Base-by-base conservation (phyloP, 2,113 vertebrate species). In the Atrichornis clamosus region DNA sequence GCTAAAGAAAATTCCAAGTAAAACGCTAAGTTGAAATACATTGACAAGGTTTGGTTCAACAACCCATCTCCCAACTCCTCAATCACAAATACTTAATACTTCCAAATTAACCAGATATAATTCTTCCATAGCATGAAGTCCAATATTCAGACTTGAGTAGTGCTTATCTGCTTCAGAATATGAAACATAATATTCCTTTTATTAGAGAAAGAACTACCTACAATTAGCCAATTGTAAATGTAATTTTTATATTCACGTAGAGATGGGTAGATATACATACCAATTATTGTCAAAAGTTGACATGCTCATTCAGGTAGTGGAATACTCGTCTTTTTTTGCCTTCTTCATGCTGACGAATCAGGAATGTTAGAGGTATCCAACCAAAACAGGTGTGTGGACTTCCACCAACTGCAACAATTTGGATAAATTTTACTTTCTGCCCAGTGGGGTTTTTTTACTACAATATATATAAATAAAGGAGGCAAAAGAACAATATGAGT, bases 51-150 rank as follows among this genome's bases (percentile, higher is more conserved):
- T 55, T 73, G 5, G 13, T 60, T 77, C 49, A 83, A 32, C 3
- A 20, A 33, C 8, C 8, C 11, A 55, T 64, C 14, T 16, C 14
- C 12, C 6, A 28, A 6, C 2, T 19, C 6, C 5, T 4, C 2
- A 6, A 6, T 2, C 7, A 6, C 19, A 56, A 84, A 44, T 44
- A n/a, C 1, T 24, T 63, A 44, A 22, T 53, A 30, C 6, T 94
- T 74, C 46, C 15, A 50, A 63, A 67, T 46, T 49, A 78, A 44
- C 15, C 13, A 60, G 22, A 18, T 35, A 30, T 18, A 75, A 41
- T 62, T 67, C 5, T 84, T 81, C 11, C 1, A 0, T 33, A 73
- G 2, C 3, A 26, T 42, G 4, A 82, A 70, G 17, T 42, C 14
- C 4, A 94, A 37, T 75, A 58, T 56, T 75, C 16, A 80, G 18